Conservation (phyloP, 1,140 invertebrate species). For the Drosophila ambigua region DNA sequence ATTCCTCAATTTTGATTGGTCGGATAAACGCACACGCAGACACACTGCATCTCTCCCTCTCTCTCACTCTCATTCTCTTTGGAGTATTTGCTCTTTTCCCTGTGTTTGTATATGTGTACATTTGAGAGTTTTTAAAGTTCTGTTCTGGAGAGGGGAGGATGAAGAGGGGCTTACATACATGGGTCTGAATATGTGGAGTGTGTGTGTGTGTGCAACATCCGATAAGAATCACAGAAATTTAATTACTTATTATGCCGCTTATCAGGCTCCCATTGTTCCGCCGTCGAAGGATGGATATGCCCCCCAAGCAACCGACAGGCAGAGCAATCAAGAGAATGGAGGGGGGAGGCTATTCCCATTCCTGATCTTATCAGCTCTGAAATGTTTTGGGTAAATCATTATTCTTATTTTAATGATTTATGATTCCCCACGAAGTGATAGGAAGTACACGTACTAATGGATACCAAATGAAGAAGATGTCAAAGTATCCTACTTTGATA, state of each 20-base stretch:
- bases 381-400: constrained; percentile 10
- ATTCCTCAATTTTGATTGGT: constrained; percentile 53
- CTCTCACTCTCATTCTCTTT: neutral
- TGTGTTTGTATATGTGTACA: neutral
- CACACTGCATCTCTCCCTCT: constrained; percentile 7
- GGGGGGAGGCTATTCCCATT: neutral
- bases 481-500: no score
- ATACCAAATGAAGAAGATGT: no score
- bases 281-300: constrained; percentile 28
- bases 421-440: neutral
- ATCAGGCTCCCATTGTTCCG: constrained; percentile 52
- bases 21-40: constrained; percentile 61
- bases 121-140: constrained; percentile 43
- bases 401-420: no score
- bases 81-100: neutral
- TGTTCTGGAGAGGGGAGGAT: neutral
- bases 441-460: no score
- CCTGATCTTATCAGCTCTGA: constrained; percentile 30
- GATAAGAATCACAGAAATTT: constrained; percentile 69
- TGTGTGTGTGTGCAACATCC: constrained; percentile 6
- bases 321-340: constrained; percentile 1
- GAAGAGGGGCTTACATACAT: neutral
- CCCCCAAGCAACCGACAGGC: constrained; percentile 9
- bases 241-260: constrained; percentile 71
- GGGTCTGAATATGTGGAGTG: neutral